Evolutionary conservation across 2,888 invertebrate genomes (phyloP), one percentile per base, ranked within the genome.

Genomic region (Aleiodes testaceus): DNA sequence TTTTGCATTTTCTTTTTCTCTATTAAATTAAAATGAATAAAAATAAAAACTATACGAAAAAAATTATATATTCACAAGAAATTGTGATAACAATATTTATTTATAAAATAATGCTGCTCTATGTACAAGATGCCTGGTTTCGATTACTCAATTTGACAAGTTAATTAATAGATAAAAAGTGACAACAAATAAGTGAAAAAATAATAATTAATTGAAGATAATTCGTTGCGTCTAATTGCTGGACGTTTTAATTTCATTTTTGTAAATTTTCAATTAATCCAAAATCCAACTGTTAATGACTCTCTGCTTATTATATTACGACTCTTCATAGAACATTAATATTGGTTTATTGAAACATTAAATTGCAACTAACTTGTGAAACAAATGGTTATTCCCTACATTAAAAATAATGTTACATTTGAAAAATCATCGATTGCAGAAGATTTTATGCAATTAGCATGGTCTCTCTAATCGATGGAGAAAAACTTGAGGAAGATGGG

Each of bases 91-190:
- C 78, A 81, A 80, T 79, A 70, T 75, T 78, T 55, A 55, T 78
- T 78, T 75, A 80, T 78, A 81, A 81, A 81, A 81, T 80, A 81
- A 80, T 74, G 73, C 77, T 80, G 76, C 73, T 75, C 76, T 80
- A 78, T 80, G 44, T 79, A 79, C 78, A 80, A 30, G 45, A 69
- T 73, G 74, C 76, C 78, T 78, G 79, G 74, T 76, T 74, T 77
- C 66, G 67, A 73, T 73, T 72, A 55, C 52, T 47, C 30, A 59
- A 59, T 16, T 50, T 26, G 14, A 26, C 14, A 55, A 59, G 44
- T 55, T 22, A 22, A 45, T 45, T 11, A 44, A 55, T 59, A 36
- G 36, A 42, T 59, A 36, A 59, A 59, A 42, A 36, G 36, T 59
- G 36, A 59, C 59, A 59, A 59, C 36, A 18, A 59, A 59, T 36